Percentiles rank a stretch among this genome's conserved stretches.
Evolutionary conservation across 1,140 invertebrate genomes (phyloP).

Genomic region (Tetranychus cinnabarinus): DNA sequence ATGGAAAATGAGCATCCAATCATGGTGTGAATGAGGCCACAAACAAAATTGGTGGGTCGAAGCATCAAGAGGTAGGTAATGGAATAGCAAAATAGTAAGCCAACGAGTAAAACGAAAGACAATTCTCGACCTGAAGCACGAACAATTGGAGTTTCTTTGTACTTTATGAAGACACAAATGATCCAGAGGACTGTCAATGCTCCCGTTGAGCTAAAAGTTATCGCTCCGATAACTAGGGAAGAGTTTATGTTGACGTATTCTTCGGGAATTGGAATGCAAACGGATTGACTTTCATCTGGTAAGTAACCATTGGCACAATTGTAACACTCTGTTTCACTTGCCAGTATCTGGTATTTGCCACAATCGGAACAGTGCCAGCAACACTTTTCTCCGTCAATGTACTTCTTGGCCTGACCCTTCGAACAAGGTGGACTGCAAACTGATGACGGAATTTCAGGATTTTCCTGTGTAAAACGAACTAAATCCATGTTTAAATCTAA

Average conservation of each 20-base stretch:
- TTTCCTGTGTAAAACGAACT: slow-evolving; percentile 22
- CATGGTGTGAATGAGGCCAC: slow-evolving; percentile 22
- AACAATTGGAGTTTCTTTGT: slow-evolving; percentile 65
- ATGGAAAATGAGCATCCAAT: slow-evolving; percentile 75
- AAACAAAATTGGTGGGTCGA: slow-evolving; percentile 23
- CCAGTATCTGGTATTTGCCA: slow-evolving; percentile 62
- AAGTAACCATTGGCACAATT: slow-evolving; percentile 55
- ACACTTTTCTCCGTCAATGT: slow-evolving; percentile 68
- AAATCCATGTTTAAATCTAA: slow-evolving; percentile 42
- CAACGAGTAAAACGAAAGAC: slow-evolving; percentile 59
- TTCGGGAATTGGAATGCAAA: slow-evolving; percentile 53
- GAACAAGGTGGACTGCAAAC: slow-evolving; percentile 80
- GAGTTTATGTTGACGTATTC: slow-evolving; percentile 44
- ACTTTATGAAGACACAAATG: slow-evolving; percentile 37
- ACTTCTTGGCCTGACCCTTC: slow-evolving; percentile 63
- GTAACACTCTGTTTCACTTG: slow-evolving; percentile 51
- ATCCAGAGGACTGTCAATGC: slow-evolving; percentile 21
- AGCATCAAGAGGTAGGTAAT: slow-evolving; percentile 61
- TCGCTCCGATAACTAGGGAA: slow-evolving; percentile 66
- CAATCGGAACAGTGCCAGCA: slow-evolving; percentile 93
- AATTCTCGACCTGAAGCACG: slow-evolving; percentile 68
- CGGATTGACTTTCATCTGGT: slow-evolving; percentile 43
- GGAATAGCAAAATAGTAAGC: slow-evolving; percentile 65
- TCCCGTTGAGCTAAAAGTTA: slow-evolving; percentile 26
- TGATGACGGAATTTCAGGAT: slow-evolving; percentile 50